Conservation (phyloP, 2,113 vertebrate genomes). For the Clupea harengus region DNA sequence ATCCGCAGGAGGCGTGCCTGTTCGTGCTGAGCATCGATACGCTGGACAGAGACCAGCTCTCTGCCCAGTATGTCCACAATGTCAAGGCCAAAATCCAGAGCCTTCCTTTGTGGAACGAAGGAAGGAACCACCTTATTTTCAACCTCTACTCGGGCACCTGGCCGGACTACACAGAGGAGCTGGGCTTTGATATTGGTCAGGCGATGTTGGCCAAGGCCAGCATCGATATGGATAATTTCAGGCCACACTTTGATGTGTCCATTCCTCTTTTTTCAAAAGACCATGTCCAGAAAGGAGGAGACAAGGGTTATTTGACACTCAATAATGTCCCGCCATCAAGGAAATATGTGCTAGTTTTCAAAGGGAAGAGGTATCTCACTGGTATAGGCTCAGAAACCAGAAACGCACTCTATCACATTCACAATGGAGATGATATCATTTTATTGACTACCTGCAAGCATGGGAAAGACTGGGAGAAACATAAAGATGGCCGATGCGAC, state of each 20-base stretch:
- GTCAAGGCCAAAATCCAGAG: slow-evolving; percentile 69
- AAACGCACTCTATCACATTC: slow-evolving; percentile 78
- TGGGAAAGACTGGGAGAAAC: slow-evolving; percentile 80
- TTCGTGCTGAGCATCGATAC: slow-evolving; percentile 76
- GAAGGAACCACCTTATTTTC: slow-evolving; percentile 77
- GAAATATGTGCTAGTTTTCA: slow-evolving; percentile 79
- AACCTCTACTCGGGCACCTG: slow-evolving; percentile 79
- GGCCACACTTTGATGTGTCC: slow-evolving; percentile 75
- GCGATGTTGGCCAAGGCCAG: slow-evolving; percentile 78
- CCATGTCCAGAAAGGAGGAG: slow-evolving; percentile 71
- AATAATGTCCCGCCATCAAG: slow-evolving; percentile 65
- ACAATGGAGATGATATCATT: slow-evolving; percentile 75
- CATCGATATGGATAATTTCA: slow-evolving; percentile 72
- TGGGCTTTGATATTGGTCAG: slow-evolving; percentile 78
- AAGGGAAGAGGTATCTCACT: slow-evolving; percentile 78
- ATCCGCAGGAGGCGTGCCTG: slow-evolving; percentile 71
- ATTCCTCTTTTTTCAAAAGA: slow-evolving; percentile 79
- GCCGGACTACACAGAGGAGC: slow-evolving; percentile 78
- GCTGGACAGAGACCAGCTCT: slow-evolving; percentile 76
- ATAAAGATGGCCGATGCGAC: slow-evolving; percentile 75
- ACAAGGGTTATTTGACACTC: slow-evolving; percentile 59
- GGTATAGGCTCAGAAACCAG: slow-evolving; percentile 79
- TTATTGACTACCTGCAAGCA: slow-evolving; percentile 80
- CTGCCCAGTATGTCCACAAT: slow-evolving; percentile 71
- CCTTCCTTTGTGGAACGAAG: slow-evolving; percentile 74